Base-by-base conservation (phyloP, 2,797 vertebrate species). In the Lacerta bilineata region DNA sequence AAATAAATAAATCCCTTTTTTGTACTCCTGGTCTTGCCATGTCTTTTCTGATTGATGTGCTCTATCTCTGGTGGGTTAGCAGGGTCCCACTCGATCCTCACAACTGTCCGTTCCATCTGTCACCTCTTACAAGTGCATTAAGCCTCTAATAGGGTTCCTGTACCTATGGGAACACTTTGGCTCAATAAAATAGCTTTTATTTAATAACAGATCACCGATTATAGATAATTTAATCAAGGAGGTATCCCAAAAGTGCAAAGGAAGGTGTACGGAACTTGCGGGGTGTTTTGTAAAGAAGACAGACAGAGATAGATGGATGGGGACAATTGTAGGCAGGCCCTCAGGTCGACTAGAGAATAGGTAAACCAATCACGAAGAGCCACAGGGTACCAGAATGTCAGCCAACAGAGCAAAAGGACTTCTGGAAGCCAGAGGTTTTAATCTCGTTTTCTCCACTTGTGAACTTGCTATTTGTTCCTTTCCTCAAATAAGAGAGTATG, bases 31-130 rank as follows among this genome's bases (percentile, higher is more conserved):
- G 39, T 81, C 46, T 91, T 89, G 43, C 20, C 18, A 1, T 76
- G 76, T 1, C 69, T 90, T 88, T 90, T 83, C 90, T 94, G 93
- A 95, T 91, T 94, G 94, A 95, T 95, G 87, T 80, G 80, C 86
- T 91, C 88, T 92, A 91, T 94, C 93, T 95, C 85, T 85, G 29
- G 69, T 89, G 88, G 66, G 71, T 95, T 92, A 95, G 85, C 80
- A 50, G 77, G 85, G 82, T 93, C 91, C 18, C 7, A 55, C 13
- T 13, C 69, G 88, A 81, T 92, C 91, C 90, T 94, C 93, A 86
- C 91, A 89, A 50, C 77, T 90, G 80, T 88, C 83, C 92, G 89
- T 88, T 84, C 88, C 79, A 91, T 93, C 84, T 93, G 90, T 91
- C 94, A 95, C 76, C 85, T 90, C 92, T 93, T 92, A 91, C 84